Evolutionary conservation across 92 coral and sea anemone species (phyloP).

Genomic region (Bergia sp.): DNA sequence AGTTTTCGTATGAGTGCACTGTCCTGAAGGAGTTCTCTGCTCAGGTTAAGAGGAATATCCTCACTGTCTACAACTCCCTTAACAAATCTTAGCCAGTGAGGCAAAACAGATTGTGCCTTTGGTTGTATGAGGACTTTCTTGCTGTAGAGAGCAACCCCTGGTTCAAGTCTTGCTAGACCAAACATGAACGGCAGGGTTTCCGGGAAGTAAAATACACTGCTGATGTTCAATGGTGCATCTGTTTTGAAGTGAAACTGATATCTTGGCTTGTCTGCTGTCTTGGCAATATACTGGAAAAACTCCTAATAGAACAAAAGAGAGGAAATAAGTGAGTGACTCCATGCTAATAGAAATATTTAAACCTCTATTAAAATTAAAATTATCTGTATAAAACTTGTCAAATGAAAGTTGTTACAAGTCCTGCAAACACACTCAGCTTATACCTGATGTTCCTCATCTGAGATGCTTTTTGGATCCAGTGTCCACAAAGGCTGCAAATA

Average conservation of each 20-base stretch:
- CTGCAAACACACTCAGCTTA: too few species aligned
- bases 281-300: conserved; percentile 91
- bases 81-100: conserved; percentile 93
- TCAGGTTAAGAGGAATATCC: conserved; percentile 93
- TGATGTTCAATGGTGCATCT: conserved; percentile 94
- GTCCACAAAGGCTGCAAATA: conserved; percentile 89
- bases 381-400: background rate
- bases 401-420: too few species aligned
- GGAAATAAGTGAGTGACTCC: background rate
- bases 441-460: conserved; percentile 86
- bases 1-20: conserved; percentile 89
- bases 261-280: conserved; percentile 90
- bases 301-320: conserved; percentile 54
- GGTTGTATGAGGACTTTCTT: conserved; percentile 89
- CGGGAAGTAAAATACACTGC: conserved; percentile 95
- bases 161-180: conserved; percentile 76
- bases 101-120: conserved; percentile 84
- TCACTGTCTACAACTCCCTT: conserved; percentile 99
- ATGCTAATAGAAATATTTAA: background rate
- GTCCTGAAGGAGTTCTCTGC: conserved; percentile 96
- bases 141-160: conserved; percentile 90
- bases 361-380: too few species aligned
- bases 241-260: conserved; percentile 94
- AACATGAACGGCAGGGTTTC: conserved; percentile 88
- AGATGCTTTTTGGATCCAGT: conserved; percentile 81